A percentile compares a stretch with the other conserved stretches of the same genome.
Evolutionary conservation across 1,140 invertebrate species (phyloP).

Genomic region (Caenorhabditis latens): DNA sequence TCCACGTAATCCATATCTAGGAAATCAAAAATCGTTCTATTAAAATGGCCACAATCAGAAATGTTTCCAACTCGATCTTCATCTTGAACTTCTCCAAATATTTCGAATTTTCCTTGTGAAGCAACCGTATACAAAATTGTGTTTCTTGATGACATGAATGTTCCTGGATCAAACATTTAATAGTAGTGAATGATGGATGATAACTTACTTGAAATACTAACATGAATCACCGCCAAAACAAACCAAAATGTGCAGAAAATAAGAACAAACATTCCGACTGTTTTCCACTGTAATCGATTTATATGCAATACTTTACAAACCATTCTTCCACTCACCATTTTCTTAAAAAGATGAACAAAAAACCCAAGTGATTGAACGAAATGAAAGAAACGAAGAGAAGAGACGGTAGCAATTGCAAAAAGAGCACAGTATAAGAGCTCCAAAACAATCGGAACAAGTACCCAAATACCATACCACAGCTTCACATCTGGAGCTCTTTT

Average conservation of each 20-base stretch:
- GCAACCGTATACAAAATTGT: not conserved
- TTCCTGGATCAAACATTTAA: not conserved
- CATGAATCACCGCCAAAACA: slow-evolving; percentile 20
- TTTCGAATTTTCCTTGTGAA: slow-evolving; percentile 40
- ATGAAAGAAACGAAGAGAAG: not conserved
- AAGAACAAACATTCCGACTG: not conserved
- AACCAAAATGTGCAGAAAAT: slow-evolving; percentile 41
- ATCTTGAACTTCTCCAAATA: slow-evolving; percentile 43
- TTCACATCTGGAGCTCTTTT: not conserved
- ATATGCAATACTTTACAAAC: not conserved
- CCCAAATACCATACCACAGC: not conserved
- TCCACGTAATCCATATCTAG: slow-evolving; percentile 17
- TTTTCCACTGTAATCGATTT: not conserved
- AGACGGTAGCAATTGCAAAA: not conserved
- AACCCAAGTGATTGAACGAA: not conserved
- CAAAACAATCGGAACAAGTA: not conserved
- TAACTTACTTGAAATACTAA: slow-evolving; percentile 24
- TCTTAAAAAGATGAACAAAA: slow-evolving; percentile 2
- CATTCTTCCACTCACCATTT: not conserved
- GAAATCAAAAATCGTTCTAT: slow-evolving; percentile 4
- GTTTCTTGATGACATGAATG: not conserved
- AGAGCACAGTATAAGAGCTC: not conserved
- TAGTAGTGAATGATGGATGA: not conserved
- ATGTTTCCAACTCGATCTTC: not conserved
- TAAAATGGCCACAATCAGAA: not conserved